Conservation (phyloP, 2,797 vertebrate species). For the Podargus strigoides region DNA sequence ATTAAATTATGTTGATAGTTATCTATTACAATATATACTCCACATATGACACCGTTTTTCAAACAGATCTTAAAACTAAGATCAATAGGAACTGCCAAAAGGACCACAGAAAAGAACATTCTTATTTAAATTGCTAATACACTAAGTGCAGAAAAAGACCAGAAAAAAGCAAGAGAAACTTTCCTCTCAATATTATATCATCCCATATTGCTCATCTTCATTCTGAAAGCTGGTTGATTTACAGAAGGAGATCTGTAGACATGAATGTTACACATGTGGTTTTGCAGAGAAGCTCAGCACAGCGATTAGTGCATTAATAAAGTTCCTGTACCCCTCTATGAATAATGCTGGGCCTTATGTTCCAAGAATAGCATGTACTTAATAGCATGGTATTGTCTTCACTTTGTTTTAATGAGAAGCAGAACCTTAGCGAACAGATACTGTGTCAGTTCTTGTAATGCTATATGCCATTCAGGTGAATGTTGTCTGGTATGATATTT, state of each 20-base stretch:
- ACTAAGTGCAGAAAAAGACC: background rate
- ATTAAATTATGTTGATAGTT: background rate
- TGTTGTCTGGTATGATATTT: conserved; percentile 62
- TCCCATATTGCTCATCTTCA: background rate
- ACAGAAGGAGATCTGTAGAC: background rate
- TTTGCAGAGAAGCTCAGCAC: background rate
- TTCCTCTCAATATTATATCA: background rate
- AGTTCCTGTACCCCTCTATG: background rate
- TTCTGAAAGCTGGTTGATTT: background rate
- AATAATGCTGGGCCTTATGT: background rate
- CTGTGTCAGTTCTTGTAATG: conserved; percentile 47
- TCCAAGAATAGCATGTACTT: background rate
- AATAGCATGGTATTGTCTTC: conserved; percentile 6
- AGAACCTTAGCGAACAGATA: conserved; percentile 38
- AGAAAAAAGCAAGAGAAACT: background rate
- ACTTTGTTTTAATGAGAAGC: conserved; percentile 24
- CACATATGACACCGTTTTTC: background rate
- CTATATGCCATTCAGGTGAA: conserved; percentile 48
- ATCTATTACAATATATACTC: background rate
- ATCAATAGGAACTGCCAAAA: background rate
- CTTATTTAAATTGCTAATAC: background rate
- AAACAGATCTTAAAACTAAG: background rate
- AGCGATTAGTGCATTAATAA: background rate
- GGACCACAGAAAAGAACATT: background rate
- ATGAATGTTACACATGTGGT: background rate